These are phyloP conservation scores for Rhabdophis nuchalis DNA, from an alignment of 2,797 vertebrate species.

Conservation along the genomic window DNA sequence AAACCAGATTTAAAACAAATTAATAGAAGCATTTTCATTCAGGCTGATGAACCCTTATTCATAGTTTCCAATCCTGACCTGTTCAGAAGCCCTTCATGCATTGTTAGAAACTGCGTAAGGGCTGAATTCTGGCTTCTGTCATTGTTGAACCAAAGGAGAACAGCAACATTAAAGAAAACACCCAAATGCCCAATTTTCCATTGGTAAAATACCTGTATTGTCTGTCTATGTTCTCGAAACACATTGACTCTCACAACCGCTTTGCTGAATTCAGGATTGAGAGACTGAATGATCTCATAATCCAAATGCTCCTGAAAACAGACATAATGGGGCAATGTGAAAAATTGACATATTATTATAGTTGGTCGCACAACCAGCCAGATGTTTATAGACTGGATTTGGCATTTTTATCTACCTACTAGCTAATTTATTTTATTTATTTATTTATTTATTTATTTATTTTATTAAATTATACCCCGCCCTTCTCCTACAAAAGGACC, in stretches of 20 bases:
- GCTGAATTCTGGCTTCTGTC: background rate
- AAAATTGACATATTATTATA: background rate
- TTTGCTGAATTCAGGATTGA: slow-evolving; percentile 98
- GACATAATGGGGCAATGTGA: slow-evolving; percentile 3
- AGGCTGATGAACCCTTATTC: background rate
- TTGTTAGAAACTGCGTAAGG: background rate
- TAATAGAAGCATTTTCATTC: background rate
- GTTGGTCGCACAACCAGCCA: background rate
- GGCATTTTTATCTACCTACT: background rate
- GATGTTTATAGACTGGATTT: background rate
- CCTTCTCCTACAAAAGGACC: too few relatives aligned
- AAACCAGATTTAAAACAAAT: background rate
- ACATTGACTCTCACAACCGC: slow-evolving; percentile 95
- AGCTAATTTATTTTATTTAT: too few relatives aligned
- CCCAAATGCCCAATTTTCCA: background rate
- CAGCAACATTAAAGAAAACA: background rate
- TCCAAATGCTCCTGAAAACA: slow-evolving; percentile 88
- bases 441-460: too few relatives aligned
- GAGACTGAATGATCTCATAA: slow-evolving; percentile 96
- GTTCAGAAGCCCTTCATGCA: background rate
- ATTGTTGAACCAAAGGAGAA: background rate
- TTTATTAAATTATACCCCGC: too few relatives aligned
- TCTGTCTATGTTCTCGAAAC: slow-evolving; percentile 96
- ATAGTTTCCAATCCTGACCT: background rate
- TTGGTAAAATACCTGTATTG: slow-evolving; percentile 87